A percentile compares a stretch with the other conserved stretches of the same genome.
Evolutionary conservation across 2,888 invertebrate species (phyloP).

Genomic region (Callyntrura sp.): DNA sequence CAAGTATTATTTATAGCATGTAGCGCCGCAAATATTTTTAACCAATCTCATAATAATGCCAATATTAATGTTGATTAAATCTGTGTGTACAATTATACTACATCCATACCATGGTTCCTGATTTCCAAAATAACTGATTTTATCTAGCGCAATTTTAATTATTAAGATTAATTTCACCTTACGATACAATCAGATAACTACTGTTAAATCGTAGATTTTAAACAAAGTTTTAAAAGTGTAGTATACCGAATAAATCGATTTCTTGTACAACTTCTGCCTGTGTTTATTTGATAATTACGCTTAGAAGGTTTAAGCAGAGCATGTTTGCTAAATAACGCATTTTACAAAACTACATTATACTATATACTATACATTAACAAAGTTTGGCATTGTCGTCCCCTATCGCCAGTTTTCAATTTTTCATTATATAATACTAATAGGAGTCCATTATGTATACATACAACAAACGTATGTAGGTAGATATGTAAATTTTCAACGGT

Average conservation of each 20-base stretch:
- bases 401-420: background rate
- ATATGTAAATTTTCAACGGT: background rate
- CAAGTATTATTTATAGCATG: conserved; percentile 29
- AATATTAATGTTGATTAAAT: background rate
- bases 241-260: background rate
- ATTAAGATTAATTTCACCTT: background rate
- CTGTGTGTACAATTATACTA: background rate
- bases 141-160: background rate
- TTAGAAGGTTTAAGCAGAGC: conserved; percentile 28
- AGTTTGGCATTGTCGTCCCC: background rate
- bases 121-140: background rate
- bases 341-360: background rate
- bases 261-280: background rate
- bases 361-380: background rate
- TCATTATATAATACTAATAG: background rate
- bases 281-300: conserved; percentile 45
- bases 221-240: conserved; percentile 28
- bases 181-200: background rate
- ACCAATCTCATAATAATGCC: background rate
- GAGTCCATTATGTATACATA: no score
- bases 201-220: background rate
- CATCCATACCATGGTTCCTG: background rate
- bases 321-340: conserved; percentile 28
- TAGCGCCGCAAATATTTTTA: conserved; percentile 15
- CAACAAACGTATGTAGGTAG: background rate